These are phyloP conservation scores for Sebastes itinus DNA, from an alignment of 2,797 vertebrate species.

Conservation along the genomic window DNA sequence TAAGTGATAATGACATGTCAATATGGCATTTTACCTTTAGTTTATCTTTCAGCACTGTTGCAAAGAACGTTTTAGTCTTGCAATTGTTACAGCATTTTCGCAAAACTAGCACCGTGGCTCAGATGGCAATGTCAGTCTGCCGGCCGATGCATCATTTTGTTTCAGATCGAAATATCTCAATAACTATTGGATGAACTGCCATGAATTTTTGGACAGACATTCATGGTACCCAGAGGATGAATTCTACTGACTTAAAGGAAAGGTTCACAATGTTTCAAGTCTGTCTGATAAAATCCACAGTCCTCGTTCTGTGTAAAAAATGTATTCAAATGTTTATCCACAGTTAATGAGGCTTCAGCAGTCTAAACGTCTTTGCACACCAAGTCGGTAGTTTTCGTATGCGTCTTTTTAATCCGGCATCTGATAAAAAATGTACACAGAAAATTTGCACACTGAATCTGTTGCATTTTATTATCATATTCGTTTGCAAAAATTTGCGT, in stretches of 20 bases:
- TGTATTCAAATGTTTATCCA: not conserved
- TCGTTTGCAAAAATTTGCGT: too few relatives aligned
- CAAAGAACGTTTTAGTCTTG: not conserved
- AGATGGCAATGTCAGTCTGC: not conserved
- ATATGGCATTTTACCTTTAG: not conserved
- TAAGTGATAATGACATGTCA: not conserved
- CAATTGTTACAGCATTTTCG: not conserved
- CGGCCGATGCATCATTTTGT: not conserved
- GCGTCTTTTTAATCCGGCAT: too few relatives aligned
- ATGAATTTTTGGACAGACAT: not conserved
- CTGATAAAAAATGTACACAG: too few relatives aligned
- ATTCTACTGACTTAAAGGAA: not conserved
- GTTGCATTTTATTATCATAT: too few relatives aligned
- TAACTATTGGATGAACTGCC: not conserved
- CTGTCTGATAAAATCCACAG: not conserved
- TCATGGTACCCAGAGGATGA: not conserved
- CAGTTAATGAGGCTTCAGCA: not conserved
- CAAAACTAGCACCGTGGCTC: fast-evolving
- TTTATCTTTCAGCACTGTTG: not conserved
- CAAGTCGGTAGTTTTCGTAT: too few relatives aligned
- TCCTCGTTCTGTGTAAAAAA: not conserved
- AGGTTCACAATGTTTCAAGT: not conserved
- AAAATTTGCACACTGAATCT: too few relatives aligned
- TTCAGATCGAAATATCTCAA: not conserved
- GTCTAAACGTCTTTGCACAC: too few relatives aligned